Evolutionary conservation across 1,140 invertebrate genomes (phyloP).

Genomic region (Lutraria rhynchaena): DNA sequence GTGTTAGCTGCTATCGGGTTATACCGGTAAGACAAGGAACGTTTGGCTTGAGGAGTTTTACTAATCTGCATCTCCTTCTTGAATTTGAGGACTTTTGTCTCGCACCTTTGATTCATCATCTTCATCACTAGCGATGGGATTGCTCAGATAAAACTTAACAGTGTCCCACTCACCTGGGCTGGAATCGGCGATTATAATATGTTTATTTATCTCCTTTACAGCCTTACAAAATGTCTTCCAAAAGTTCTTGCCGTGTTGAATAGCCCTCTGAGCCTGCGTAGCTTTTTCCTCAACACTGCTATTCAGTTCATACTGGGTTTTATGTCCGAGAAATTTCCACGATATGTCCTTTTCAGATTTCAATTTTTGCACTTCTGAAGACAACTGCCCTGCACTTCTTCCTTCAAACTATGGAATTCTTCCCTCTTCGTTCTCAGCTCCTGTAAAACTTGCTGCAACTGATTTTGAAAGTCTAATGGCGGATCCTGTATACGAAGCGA

Average conservation of each 20-base stretch:
- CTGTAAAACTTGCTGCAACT: background rate
- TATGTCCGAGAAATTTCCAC: slow-evolving; percentile 26
- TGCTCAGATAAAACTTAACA: background rate
- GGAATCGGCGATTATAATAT: slow-evolving; percentile 23
- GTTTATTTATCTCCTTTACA: slow-evolving; percentile 5
- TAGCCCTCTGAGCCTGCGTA: background rate
- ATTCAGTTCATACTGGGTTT: slow-evolving; percentile 25
- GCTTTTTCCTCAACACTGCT: background rate
- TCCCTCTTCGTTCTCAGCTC: background rate
- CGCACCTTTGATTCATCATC: slow-evolving; percentile 25
- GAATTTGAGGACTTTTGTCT: slow-evolving; percentile 1
- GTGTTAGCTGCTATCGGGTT: background rate
- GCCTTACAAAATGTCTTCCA: background rate
- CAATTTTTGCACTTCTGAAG: background rate
- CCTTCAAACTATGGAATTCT: background rate
- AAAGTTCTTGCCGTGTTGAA: slow-evolving; percentile 16
- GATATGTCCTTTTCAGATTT: background rate
- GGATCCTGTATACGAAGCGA: no score
- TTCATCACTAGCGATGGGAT: slow-evolving; percentile 13
- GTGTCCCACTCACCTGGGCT: background rate
- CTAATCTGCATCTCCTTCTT: background rate
- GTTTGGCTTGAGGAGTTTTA: background rate
- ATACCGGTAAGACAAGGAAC: background rate
- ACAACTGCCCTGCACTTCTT: slow-evolving; percentile 23
- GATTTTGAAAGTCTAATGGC: no score